Percentiles rank a stretch among this genome's conserved stretches.
Conservation (phyloP, 2,888 invertebrate species). For the Eulithis testata region DNA sequence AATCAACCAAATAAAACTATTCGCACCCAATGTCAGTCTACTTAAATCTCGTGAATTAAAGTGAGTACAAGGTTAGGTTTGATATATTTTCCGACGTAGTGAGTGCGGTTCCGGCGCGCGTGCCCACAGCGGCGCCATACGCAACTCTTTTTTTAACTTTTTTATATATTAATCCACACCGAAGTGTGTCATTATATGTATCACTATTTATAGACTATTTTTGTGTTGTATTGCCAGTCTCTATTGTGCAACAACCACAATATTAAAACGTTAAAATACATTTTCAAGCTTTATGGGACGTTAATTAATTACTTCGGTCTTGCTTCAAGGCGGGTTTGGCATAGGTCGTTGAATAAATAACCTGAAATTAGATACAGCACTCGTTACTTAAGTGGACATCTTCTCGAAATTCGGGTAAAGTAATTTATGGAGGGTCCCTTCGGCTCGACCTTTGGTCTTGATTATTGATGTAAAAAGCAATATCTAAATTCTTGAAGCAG, state of each 20-base stretch:
- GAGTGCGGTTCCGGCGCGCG: slow-evolving; percentile 31
- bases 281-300: neutral
- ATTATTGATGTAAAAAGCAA: slow-evolving; percentile 4
- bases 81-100: slow-evolving; percentile 30
- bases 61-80: slow-evolving; percentile 51
- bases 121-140: slow-evolving; percentile 46
- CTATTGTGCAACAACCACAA: slow-evolving; percentile 7
- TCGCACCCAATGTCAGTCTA: slow-evolving; percentile 49
- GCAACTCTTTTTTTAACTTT: slow-evolving; percentile 58
- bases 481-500: slow-evolving; percentile 1
- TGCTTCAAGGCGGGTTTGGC: neutral
- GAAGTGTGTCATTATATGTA: slow-evolving; percentile 68
- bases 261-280: neutral
- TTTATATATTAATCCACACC: slow-evolving; percentile 72
- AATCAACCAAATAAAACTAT: slow-evolving; percentile 45
- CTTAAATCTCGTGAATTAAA: slow-evolving; percentile 48
- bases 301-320: neutral
- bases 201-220: slow-evolving; percentile 56
- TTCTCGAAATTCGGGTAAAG: no score
- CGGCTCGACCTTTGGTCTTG: slow-evolving; percentile 4
- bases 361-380: neutral
- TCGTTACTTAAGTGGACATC: neutral
- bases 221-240: slow-evolving; percentile 44
- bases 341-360: neutral
- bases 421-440: neutral